Evolutionary conservation across 2,113 vertebrate species (phyloP), one percentile per base, ranked within the genome.

Genomic region (Cyanoramphus novaezelandiae): DNA sequence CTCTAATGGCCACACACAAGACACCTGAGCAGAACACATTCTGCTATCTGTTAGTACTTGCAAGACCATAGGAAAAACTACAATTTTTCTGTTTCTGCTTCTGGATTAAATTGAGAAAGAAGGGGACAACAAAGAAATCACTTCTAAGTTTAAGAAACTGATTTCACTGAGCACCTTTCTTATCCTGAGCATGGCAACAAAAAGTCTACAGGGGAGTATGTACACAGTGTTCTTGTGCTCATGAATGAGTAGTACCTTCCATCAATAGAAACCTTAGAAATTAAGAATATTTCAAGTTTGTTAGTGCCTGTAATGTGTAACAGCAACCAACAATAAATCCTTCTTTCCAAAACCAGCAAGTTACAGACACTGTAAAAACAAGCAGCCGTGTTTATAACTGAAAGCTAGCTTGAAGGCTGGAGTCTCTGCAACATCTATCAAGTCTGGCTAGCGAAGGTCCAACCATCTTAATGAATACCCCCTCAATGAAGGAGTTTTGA

Each of bases 191-290:
- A 25, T 2, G 11, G 39, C 55, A 85, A 41, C 43, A 64, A 63
- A 44, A 75, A 13, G 4, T 62, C 44, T 28, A 23, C 9, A 3
- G 43, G 13, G 33, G 29, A 70, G 18, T 64, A 82, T 21, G 49
- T 4, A 6, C 1, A 4, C 7, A 31, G 41, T 76, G 43, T 9
- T 71, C n/a, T 63, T 31, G 35, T 1, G 17, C 2, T 2, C 39
- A 63, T 70, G 55, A 69, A 39, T 28, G 20, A 24, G 21, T 28
- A 46, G 29, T 17, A 43, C 29, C 24, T 91, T 70, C 39, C 49
- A 47, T 12, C 62, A 75, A 12, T 11, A 68, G 23, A 28, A 69
- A 91, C 57, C 55, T 31, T 24, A 24, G 52, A n/a, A 64, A 86
- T 27, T 59, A 86, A 50, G 35, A 70, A 29, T 31, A 84, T 55